Percentiles rank a stretch among this genome's conserved stretches.
Conservation (phyloP, 2,888 invertebrate genomes). For the Brachypalpus laphriformis region DNA sequence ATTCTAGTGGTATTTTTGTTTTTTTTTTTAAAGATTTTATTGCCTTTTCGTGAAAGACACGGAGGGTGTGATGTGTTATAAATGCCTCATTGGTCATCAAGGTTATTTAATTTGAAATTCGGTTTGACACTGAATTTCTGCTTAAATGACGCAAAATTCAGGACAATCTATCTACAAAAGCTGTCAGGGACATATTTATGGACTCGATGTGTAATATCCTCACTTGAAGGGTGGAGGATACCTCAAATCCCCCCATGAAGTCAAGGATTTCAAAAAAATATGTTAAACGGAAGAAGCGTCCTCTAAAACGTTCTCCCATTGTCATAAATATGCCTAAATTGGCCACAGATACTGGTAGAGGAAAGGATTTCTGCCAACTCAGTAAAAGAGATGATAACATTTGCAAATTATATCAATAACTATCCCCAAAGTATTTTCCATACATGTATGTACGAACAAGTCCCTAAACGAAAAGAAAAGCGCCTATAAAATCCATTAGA, state of each 20-base stretch:
- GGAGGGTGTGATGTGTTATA: neutral
- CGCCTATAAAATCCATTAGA: constrained; percentile 62
- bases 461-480: constrained; percentile 6
- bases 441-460: constrained; percentile 2
- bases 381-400: constrained; percentile 21
- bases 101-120: neutral
- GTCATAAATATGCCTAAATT: constrained; percentile 8
- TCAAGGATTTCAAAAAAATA: neutral
- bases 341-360: neutral
- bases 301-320: neutral
- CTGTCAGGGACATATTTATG: too few species aligned
- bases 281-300: neutral
- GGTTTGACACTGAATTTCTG: neutral
- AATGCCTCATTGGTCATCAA: neutral
- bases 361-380: neutral
- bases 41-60: neutral
- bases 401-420: constrained; percentile 44
- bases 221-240: too few species aligned
- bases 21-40: neutral
- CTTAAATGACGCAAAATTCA: neutral
- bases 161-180: neutral
- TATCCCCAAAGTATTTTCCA: constrained; percentile 24
- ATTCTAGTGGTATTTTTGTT: neutral
- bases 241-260: neutral
- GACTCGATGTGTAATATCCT: too few species aligned